These are phyloP conservation scores for Astur gentilis DNA, from an alignment of 2,113 vertebrate species.

Conservation along the genomic window DNA sequence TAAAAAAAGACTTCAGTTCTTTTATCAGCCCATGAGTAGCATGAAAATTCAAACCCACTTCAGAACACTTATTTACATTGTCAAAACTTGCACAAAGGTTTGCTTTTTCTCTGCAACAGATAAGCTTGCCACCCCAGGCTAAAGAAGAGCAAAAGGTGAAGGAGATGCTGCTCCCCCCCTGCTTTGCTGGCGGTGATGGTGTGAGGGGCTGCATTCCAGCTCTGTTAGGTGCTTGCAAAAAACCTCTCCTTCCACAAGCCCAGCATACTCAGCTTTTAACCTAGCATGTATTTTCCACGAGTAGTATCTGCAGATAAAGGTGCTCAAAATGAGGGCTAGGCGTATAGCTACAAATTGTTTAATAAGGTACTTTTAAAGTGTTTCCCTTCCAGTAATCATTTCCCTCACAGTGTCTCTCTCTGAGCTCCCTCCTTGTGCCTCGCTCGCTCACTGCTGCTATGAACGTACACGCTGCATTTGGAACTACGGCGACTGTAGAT, in stretches of 20 bases:
- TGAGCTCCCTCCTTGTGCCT: neutral
- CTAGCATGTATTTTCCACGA: neutral
- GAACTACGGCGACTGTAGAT: neutral
- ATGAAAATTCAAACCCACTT: neutral
- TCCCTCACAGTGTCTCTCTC: neutral
- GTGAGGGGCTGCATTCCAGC: neutral
- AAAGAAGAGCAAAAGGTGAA: neutral
- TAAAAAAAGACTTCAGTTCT: neutral
- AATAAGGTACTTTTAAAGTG: neutral
- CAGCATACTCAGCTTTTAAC: neutral
- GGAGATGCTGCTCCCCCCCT: neutral
- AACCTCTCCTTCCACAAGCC: neutral
- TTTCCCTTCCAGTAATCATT: neutral
- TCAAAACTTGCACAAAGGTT: neutral
- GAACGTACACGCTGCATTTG: rapidly evolving
- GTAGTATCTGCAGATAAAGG: neutral
- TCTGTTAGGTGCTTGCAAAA: neutral
- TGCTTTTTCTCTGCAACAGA: neutral
- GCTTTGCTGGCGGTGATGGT: neutral
- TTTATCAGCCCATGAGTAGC: neutral
- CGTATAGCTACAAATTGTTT: neutral
- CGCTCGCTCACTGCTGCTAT: neutral
- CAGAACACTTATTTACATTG: neutral
- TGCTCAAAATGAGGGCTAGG: neutral
- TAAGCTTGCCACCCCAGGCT: neutral